Conservation (phyloP, 2,113 vertebrate genomes). For the Notechis scutatus region DNA sequence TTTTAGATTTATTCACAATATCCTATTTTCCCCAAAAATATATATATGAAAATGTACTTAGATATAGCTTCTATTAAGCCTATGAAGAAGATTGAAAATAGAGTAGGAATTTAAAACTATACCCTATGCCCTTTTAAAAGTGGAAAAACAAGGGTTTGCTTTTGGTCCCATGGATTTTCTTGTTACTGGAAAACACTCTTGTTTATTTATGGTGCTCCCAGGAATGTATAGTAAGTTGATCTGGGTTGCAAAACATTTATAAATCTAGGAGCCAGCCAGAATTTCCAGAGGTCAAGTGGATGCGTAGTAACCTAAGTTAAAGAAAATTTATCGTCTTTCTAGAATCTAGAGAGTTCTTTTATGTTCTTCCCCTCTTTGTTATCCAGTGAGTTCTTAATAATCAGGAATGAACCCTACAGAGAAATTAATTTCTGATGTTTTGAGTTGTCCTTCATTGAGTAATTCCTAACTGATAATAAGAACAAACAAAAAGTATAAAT, state of each 20-base stretch:
- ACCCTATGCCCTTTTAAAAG: background rate
- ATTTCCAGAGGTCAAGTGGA: background rate
- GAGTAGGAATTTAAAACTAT: background rate
- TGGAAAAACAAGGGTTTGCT: background rate
- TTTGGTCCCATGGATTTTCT: background rate
- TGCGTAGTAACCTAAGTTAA: background rate
- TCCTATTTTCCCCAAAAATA: background rate
- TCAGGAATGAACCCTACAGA: background rate
- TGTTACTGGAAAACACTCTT: background rate
- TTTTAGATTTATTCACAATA: background rate
- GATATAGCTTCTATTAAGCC: background rate
- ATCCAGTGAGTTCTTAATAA: background rate
- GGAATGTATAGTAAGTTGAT: background rate
- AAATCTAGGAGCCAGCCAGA: background rate
- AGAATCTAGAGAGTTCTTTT: background rate
- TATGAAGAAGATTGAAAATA: background rate
- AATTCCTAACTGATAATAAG: background rate
- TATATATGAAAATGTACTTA: background rate
- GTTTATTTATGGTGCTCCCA: background rate
- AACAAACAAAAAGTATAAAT: background rate
- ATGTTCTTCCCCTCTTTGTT: background rate
- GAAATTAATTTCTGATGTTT: background rate
- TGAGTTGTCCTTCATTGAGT: background rate
- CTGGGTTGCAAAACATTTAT: background rate
- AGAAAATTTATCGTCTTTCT: background rate